Evolutionary conservation across 2,888 invertebrate species (phyloP).

Genomic region (Campoletis raptor): DNA sequence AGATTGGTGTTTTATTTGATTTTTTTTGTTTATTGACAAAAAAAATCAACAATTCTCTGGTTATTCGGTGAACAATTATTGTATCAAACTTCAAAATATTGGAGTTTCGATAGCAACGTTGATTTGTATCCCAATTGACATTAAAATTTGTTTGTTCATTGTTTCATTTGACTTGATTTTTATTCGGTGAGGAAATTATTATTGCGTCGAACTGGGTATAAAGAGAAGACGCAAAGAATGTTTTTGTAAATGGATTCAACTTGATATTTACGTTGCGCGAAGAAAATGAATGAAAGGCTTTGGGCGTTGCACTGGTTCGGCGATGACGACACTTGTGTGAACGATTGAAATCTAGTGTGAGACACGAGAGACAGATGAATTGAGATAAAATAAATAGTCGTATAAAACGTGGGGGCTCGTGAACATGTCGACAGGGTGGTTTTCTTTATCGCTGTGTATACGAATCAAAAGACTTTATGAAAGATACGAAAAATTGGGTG

Average conservation of each 20-base stretch:
- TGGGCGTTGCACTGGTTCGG: constrained; percentile 40
- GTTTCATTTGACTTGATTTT: not conserved
- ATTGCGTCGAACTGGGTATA: not conserved
- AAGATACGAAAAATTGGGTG: constrained; percentile 13
- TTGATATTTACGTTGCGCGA: constrained; percentile 43
- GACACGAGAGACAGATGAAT: constrained; percentile 44
- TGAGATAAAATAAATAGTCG: constrained; percentile 53
- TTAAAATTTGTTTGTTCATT: not conserved
- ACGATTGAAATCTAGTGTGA: constrained; percentile 52
- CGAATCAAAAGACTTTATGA: not conserved
- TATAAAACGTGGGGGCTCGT: constrained; percentile 1
- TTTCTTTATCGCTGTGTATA: constrained; percentile 32
- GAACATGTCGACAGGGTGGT: constrained; percentile 7
- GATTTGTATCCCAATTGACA: not conserved
- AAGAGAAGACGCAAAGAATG: not conserved
- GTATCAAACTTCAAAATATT: not conserved
- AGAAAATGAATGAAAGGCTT: constrained; percentile 54
- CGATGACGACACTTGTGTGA: constrained; percentile 46
- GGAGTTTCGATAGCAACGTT: not conserved
- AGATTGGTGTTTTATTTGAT: not conserved
- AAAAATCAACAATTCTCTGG: not conserved
- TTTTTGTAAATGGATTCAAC: constrained; percentile 52
- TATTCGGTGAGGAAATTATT: constrained; percentile 34
- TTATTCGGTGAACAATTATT: no score
- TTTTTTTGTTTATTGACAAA: not conserved